Evolutionary conservation across 2,888 invertebrate species (phyloP).

Genomic region (Lithophane socia): DNA sequence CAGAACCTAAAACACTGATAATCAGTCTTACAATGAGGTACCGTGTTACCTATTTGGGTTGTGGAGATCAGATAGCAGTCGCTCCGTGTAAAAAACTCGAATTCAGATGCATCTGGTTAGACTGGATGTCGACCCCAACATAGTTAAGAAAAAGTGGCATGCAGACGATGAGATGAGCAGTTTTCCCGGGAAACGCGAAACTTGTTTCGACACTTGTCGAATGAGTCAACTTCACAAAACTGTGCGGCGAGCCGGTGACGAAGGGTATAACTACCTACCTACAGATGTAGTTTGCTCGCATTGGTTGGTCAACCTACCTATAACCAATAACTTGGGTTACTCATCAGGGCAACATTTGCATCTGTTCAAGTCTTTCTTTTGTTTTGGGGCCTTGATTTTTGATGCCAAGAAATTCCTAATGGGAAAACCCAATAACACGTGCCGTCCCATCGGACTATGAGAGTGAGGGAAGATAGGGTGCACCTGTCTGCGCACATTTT

Average conservation of each 20-base stretch:
- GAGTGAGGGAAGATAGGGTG: too few relatives aligned
- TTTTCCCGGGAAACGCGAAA: constrained; percentile 1
- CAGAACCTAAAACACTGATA: too few relatives aligned
- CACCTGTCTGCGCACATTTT: too few relatives aligned
- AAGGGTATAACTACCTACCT: constrained; percentile 29
- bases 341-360: constrained; percentile 32
- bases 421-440: too few relatives aligned
- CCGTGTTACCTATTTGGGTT: too few relatives aligned
- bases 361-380: constrained; percentile 39
- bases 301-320: constrained; percentile 35
- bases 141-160: neutral
- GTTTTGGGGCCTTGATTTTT: neutral
- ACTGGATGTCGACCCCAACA: neutral
- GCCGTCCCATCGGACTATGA: too few relatives aligned
- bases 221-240: constrained; percentile 27
- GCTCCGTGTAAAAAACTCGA: too few relatives aligned
- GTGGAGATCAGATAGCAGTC: too few relatives aligned
- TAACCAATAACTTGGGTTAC: constrained; percentile 25
- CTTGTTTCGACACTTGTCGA: neutral
- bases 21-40: too few relatives aligned
- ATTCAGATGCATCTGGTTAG: too few relatives aligned
- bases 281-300: constrained; percentile 19
- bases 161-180: neutral
- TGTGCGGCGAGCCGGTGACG: constrained; percentile 15
- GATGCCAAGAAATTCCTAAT: too few relatives aligned